Evolutionary conservation across 2,888 invertebrate species (phyloP), one percentile per base, ranked within the genome.

Genomic region (Heteromurus nitidus): DNA sequence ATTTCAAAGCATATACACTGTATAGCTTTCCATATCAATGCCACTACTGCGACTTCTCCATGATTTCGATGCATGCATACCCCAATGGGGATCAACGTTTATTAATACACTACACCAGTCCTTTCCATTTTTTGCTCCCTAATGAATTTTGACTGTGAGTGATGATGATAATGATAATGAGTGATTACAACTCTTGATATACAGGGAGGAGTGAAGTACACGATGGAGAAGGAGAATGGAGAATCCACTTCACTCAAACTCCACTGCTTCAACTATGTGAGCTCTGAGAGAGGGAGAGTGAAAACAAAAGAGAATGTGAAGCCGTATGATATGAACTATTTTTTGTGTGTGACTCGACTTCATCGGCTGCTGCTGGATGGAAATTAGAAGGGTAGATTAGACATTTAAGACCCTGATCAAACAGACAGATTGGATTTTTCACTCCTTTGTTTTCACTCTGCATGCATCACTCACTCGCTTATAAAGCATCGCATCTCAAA

Each of bases 61-160:
- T n/a, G n/a, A n/a, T n/a, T n/a, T n/a, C n/a, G n/a, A n/a, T n/a
- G n/a, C n/a, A n/a, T n/a, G n/a, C n/a, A n/a, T n/a, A n/a, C n/a
- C n/a, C n/a, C n/a, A n/a, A n/a, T n/a, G n/a, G n/a, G n/a, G n/a
- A n/a, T n/a, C n/a, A n/a, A n/a, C n/a, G n/a, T n/a, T n/a, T n/a
- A n/a, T n/a, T n/a, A n/a, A n/a, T n/a, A n/a, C n/a, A n/a, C n/a
- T n/a, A n/a, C n/a, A n/a, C n/a, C n/a, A n/a, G n/a, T n/a, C 47
- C n/a, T 47, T 47, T 16, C n/a, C 11, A 3, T 47, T 47, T n/a
- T 47, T 18, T 9, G 24, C 44, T 65, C 65, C 62, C 31, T 68
- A 67, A 76, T 68, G 68, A 76, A 68, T 68, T 76, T 31, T 76
- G 76, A 76, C 76, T 75, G 50, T 68, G 68, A 76, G 47, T 76